Base-by-base conservation (phyloP, 2,113 vertebrate genomes). In the Fukomys damarensis region DNA sequence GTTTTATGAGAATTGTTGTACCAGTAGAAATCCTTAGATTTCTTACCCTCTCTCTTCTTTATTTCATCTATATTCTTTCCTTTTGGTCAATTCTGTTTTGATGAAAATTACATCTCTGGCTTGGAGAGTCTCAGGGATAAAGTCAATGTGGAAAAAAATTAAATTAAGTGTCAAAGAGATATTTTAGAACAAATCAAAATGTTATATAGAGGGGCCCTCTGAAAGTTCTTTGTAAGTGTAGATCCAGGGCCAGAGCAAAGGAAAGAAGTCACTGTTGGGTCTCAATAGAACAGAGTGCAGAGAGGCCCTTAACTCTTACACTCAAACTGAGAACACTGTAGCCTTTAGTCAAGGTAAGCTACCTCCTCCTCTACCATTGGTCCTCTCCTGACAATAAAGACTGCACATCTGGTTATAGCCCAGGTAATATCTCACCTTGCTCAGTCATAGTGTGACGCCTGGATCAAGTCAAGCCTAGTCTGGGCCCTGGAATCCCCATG, bases 181-280 rank as follows among this genome's bases (percentile, higher is more conserved):
- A 52, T 92, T 90, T 77, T 54, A 95, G 76, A 17, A 14, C 38
- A 56, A 54, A 92, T 58, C 46, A 93, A 79, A 95, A 28, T 41
- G 17, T 58, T 56, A 26, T 28, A 35, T 24, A 43, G 72, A 58
- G 52, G 4, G 49, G 41, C 14, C 32, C 7, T 43, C 28, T 30
- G 38, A 0, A 76, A 2, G 1, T 1, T 16, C 24, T 35, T 35
- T 41, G 7, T 22, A 63, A 4, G 35, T 54, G 49, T 14, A 80
- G 24, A 72, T 46, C n/a, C 14, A 35, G 90, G 20, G 6, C 20
- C n/a, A 56, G 19, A 11, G 7, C 17, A 82, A 68, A 83, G 16
- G 41, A 68, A 63, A 65, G 16, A 80, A 19, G 7, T 16, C 32
- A 52, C 11, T 38, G 35, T 43, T n/a, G 30, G 70, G 43, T 54